Base-by-base conservation (phyloP, 2,888 invertebrate genomes). In the Lycaena phlaeas region DNA sequence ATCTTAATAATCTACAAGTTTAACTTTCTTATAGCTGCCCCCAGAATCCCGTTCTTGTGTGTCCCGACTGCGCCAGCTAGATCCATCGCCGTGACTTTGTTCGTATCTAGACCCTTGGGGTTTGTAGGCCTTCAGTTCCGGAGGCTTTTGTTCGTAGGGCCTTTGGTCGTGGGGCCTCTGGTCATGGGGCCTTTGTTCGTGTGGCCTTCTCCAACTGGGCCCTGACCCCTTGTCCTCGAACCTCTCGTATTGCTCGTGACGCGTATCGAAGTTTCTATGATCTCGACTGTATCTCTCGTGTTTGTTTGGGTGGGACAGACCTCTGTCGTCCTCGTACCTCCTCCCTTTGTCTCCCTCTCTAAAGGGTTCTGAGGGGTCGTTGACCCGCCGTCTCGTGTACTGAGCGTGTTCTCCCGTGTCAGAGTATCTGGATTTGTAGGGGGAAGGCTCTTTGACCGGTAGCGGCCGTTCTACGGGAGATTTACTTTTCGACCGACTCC, bases 1-100 rank as follows among this genome's bases (percentile, higher is more conserved):
- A n/a, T 25, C 5, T 41, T 42, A 81, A 54, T 82, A 82, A 59
- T 82, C 81, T 25, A 82, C 81, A 42, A 82, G 64, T 58, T 79
- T 81, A 3, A 81, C 66, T 63, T 69, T 76, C 50, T 54, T 69
- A 14, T 56, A 49, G 14, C 44, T 37, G 2, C 57, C 57, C 5
- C 51, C 25, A 14, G 42, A 40, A n/a, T 57, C 54, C 42, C 46
- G 54, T 14, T 44, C 45, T 14, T 30, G 39, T 9, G 39, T 31
- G 4, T 31, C 25, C 6, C 14, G 22, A 22, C 44, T 44, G 25
- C 45, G 44, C 34, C 50, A 44, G 27, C 40, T 48, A 4, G 50
- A 49, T 14, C 50, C 52, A 34, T 50, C 46, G 1, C 57, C 56
- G 11, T 51, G 54, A 4, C 46, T 51, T 10, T 30, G 30, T 17